Evolutionary conservation across 37 sponge, comb jelly and placozoan species (phyloP), one percentile per base, ranked within the genome.

Genomic region (Hexactinellida sp.): DNA sequence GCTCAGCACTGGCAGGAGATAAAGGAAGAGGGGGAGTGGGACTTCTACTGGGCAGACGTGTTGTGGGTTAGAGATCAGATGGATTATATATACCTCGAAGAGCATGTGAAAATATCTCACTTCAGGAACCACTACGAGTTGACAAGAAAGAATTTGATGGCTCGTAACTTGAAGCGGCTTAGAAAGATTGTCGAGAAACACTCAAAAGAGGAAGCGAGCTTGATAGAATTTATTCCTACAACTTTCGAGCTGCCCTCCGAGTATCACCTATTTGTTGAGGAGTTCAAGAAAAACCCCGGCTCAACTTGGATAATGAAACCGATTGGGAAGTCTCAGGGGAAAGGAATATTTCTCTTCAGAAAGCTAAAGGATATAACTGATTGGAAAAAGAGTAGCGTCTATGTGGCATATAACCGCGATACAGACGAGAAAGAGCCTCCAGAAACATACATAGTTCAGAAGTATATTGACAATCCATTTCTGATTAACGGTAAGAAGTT

Each of bases 241-340:
- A 99, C 99, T 0, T 99, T 88, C 88, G 99, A 99, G 85, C 91
- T 99, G 0, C 99, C 99, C 9, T 91, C 96, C 36, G 99, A 99
- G 82, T 99, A 95, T 52, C 99, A 99, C 38, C 91, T 99, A 0
- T 99, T 99, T 90, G 99, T 99, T 38, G 99, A 99, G 55, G 94
- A 95, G 84, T 99, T 99, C 82, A 99, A 99, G 87, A 88, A 87
- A 35, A 84, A 91, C 30, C 96, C 96, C 0, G 94, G 96, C 0
- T 92, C 93, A 1, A 95, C 93, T 28, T 99, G 99, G 99, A 99
- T 99, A 85, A 99, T 99, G 99, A 99, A 99, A 88, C 99, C 99
- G 0, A 95, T 94, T 19, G 94, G 94, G 5, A 99, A 95, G 82
- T 94, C 99, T 30, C 99, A 99, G 54, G 99, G 99, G 9, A 95